Evolutionary conservation across 2,888 invertebrate species (phyloP), one percentile per base, ranked within the genome.

Genomic region (Oscheius sp.): DNA sequence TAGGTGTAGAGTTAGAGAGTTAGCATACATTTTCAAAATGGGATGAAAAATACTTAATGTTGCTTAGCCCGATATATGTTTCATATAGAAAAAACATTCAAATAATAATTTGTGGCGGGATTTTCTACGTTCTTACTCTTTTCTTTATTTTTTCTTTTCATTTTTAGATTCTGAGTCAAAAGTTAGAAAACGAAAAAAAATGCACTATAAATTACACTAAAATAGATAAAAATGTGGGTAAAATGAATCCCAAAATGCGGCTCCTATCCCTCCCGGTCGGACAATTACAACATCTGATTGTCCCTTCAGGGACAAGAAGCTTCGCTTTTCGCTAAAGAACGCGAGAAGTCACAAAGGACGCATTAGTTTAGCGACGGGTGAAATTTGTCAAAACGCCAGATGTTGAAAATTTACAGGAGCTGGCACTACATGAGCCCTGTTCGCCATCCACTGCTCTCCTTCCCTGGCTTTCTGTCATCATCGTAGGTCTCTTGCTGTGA

Each of bases 341-440:
- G 17, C 45, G 45, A 5, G 6, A 14, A 22, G 22, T 24, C 22
- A 47, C 47, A 47, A 47, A 47, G 41, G 41, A 12, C n/a, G 20
- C 41, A 41, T 12, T 41, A 17, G 20, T 20, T 14, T 41, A 20
- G 14, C 41, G 12, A 20, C 4, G 41, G 41, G n/a, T n/a, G 41
- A 14, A 14, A 41, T 41, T 20, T 41, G 20, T 41, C 41, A 47
- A 36, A 14, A 36, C 8, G 14, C 45, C n/a, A 17, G 17, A 5
- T 6, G 45, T n/a, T 44, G 12, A 44, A n/a, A 6, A 20, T 47
- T 59, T 59, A 26, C 59, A 59, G 59, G 59, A 59, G 28, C 41
- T 41, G 41, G 44, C 41, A n/a, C 26, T 44, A 44, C 41, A 59
- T 12, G 59, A 59, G 26, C 59, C 59, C 28, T 59, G 59, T 26